phyloP scores from a whole-genome alignment of 1,140 invertebrate species.

The Drosophila watanabei region DNA sequence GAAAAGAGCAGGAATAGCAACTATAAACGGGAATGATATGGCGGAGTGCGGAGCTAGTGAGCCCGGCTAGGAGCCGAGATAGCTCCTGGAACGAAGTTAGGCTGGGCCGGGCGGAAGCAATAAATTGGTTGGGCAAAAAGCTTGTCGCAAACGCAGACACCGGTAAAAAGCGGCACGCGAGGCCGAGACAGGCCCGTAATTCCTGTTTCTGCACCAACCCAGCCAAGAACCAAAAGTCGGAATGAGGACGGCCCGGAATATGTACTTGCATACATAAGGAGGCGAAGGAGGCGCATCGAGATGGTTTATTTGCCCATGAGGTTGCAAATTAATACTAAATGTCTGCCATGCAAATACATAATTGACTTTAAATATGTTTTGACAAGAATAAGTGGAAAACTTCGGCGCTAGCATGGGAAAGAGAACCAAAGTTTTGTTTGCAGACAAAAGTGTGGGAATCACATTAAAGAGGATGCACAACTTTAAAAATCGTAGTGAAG shows the following conservation, averaged over 20 bases:
- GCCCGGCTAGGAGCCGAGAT: slow-evolving; percentile 29
- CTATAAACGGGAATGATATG: slow-evolving; percentile 53
- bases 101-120: slow-evolving; percentile 65
- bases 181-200: slow-evolving; percentile 62
- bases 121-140: slow-evolving; percentile 83
- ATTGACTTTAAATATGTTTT: slow-evolving; percentile 51
- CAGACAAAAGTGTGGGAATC: slow-evolving; percentile 6
- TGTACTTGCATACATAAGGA: background rate
- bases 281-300: slow-evolving; percentile 17
- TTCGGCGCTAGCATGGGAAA: background rate
- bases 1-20: slow-evolving; percentile 36
- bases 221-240: background rate
- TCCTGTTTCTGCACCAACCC: slow-evolving; percentile 21
- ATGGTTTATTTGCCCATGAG: slow-evolving; percentile 59
- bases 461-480: background rate
- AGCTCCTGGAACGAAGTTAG: slow-evolving; percentile 28
- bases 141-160: slow-evolving; percentile 77
- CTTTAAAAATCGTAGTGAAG: background rate
- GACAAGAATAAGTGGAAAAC: slow-evolving; percentile 23
- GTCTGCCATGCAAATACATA: slow-evolving; percentile 42
- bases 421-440: background rate
- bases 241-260: background rate
- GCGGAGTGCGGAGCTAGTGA: slow-evolving; percentile 27
- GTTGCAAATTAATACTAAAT: slow-evolving; percentile 68
- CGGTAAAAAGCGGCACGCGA: slow-evolving; percentile 67